Percentiles rank a stretch among this genome's conserved stretches.
These are phyloP conservation scores for Sapayoa aenigma DNA, from an alignment of 2,113 vertebrate species.

Conservation along the genomic window DNA sequence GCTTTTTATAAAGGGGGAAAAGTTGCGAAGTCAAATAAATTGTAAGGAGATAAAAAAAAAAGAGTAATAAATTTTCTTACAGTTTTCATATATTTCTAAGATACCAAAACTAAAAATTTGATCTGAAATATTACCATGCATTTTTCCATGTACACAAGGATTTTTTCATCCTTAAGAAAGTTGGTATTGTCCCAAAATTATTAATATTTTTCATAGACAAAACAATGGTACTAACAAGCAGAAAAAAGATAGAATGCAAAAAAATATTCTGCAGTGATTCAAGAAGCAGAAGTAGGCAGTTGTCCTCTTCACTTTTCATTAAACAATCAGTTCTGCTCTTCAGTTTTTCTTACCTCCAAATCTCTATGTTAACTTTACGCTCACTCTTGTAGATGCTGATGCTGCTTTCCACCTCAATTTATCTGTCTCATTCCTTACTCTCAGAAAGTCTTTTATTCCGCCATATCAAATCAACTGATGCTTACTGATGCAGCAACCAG, in stretches of 20 bases:
- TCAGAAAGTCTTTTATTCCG: slow-evolving; percentile 8
- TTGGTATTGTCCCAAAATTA: not conserved
- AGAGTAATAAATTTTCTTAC: not conserved
- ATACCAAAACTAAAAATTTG: not conserved
- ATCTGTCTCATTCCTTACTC: not conserved
- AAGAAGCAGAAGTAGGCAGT: not conserved
- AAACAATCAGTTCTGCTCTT: not conserved
- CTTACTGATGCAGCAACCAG: not conserved
- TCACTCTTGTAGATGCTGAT: not conserved
- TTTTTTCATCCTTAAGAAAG: not conserved
- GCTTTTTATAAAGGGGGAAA: not conserved
- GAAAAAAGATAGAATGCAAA: not conserved
- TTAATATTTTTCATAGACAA: not conserved
- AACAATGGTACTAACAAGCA: not conserved
- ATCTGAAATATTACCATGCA: not conserved
- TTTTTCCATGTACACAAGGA: not conserved
- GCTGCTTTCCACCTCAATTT: slow-evolving; percentile 9
- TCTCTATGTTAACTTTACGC: not conserved
- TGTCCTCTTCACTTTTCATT: not conserved
- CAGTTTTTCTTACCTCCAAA: not conserved
- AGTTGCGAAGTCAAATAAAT: not conserved
- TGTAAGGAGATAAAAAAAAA: not conserved
- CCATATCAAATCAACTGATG: not conserved
- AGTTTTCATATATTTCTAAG: not conserved
- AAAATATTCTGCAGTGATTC: not conserved